Base-by-base conservation (phyloP, 2,888 invertebrate genomes). In the Caenorhabditis wallacei region DNA sequence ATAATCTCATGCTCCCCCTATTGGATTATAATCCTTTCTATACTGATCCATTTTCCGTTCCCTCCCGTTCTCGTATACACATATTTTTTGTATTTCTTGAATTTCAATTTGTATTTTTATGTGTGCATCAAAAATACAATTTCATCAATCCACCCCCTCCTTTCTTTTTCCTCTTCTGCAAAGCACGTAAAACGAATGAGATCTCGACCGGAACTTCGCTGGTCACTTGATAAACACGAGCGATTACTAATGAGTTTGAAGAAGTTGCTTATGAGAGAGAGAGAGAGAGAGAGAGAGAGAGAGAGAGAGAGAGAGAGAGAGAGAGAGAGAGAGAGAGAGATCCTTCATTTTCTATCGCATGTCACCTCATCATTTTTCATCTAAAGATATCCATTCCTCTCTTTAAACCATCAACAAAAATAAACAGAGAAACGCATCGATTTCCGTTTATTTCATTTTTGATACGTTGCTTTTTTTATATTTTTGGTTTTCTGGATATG, bases 341-440 rank as follows among this genome's bases (percentile, higher is more conserved):
- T 59, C n/a, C 37, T 18, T 51, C 64, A 37, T 40, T 40, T 40
- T 18, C 61, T 57, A 76, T 76, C 61, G 68, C 76, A 76, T 76
- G 76, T 61, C 76, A 76, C 76, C 68, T 76, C 69, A 46, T 76
- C 76, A 76, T 76, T 76, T 76, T 76, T 76, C 76, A 76, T 30
- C 30, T 8, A n/a, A 66, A 18, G 26, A 10, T 43, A 40, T 69
- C 54, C 18, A n/a, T n/a, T n/a, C 48, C 37, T 22, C 13, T 10
- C 59, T 26, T 16, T 13, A 11, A 13, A 4, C 24, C 66, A 22
- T 26, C 54, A 57, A 56, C 64, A 37, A 66, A 66, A 48, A 66
- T 66, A 51, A 66, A 66, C 20, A 51, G 30, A 43, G 48, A 54
- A 79, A 71, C 46, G 63, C 63, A 71, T 79, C 70, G 56, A 79